Evolutionary conservation across 2,113 vertebrate species (phyloP), one percentile per base, ranked within the genome.

Genomic region (Hippocampus comes): DNA sequence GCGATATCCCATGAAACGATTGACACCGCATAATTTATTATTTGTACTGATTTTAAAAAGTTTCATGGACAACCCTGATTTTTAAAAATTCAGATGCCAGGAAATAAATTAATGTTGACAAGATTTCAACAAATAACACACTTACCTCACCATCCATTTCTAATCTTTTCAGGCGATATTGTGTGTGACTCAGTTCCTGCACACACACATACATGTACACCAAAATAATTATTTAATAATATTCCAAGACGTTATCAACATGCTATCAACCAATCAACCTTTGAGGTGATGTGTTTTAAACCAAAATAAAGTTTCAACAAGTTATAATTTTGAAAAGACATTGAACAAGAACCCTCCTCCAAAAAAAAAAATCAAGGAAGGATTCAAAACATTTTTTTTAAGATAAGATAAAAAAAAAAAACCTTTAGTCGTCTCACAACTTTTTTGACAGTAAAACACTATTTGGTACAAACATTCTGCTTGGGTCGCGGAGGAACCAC

Each of bases 111-210:
- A 43, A 64, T 60, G 15, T 8, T 53, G 9, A 7, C 7, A 53
- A 61, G 23, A 61, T 27, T 18, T 61, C 2, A 34, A 65, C 1
- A 46, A 18, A 25, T 1, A 41, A 3, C 1, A 9, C 15, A 21
- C 27, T 25, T 60, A 88, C 88, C 80, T 82, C 42, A 7, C 43
- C 63, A 51, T 72, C 6, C 65, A 6, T n/a, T 21, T 4, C 68
- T 11, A 68, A 1, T 72, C 14, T 55, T 67, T 76, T 82, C 21
- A 55, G 14, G 23, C 72, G 1, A 53, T 72, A 76, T 4, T 82
- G 80, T 12, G 83, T 88, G 0, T 74, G 65, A 67, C 23, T 72
- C 0, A 83, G 71, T 42, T 89, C 83, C 88, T 88, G 80, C 14
- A 59, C 10, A 64, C 10, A 66, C 70, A 66, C 48, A 25, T 55